These are phyloP conservation scores for Lepidotrigona ventralis DNA, from an alignment of 1,140 invertebrate genomes.

Conservation along the genomic window DNA sequence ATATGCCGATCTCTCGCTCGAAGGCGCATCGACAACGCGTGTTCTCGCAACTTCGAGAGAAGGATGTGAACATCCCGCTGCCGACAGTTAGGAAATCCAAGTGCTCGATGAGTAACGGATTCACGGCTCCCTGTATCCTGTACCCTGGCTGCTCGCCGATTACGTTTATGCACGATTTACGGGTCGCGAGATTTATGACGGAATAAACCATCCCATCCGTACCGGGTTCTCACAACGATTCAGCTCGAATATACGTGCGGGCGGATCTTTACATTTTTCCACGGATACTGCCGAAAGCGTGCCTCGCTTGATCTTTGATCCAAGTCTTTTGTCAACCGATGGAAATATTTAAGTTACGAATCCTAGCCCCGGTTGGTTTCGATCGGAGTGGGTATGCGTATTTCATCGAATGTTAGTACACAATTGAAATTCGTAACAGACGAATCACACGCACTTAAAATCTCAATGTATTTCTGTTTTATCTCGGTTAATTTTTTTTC, in stretches of 20 bases:
- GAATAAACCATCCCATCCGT: constrained; percentile 3
- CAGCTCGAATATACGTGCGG: not conserved
- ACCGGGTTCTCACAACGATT: not conserved
- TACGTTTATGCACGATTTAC: constrained; percentile 40
- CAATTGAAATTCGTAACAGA: not conserved
- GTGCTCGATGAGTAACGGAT: constrained; percentile 33
- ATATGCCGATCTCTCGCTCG: constrained; percentile 42
- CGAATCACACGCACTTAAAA: not conserved
- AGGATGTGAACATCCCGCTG: not conserved
- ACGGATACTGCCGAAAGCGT: too few species aligned
- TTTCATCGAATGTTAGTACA: not conserved
- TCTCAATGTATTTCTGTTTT: not conserved
- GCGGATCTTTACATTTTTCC: not conserved
- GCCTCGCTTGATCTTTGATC: not conserved
- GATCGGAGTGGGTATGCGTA: not conserved
- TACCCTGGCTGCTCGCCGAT: constrained; percentile 16
- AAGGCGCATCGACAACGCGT: constrained; percentile 31
- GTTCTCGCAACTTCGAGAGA: not conserved
- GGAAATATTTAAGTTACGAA: not conserved
- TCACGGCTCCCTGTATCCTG: not conserved
- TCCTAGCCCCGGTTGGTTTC: not conserved
- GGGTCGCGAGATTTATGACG: constrained; percentile 24
- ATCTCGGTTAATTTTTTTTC: not conserved
- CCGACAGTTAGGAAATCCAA: constrained; percentile 39
- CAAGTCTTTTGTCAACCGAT: not conserved